A percentile compares a stretch with the other conserved stretches of the same genome.
Conservation (phyloP, 2,888 invertebrate species). For the Calameuta idolon region DNA sequence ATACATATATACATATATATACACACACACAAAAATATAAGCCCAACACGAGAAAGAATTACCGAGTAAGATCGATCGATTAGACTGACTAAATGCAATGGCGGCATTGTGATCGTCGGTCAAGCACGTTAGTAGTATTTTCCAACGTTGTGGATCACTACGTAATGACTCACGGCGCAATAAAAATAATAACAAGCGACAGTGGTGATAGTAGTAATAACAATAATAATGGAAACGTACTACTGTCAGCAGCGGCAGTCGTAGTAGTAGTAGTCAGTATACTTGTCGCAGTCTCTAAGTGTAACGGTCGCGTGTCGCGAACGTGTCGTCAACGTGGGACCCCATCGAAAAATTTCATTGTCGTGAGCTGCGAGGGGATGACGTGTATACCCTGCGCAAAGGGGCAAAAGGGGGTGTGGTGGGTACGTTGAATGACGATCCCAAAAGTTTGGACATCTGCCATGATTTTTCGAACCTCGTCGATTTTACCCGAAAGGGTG, state of each 20-base stretch:
- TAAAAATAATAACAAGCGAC: background rate
- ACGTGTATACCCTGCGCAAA: background rate
- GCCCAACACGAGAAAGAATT: background rate
- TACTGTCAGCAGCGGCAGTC: background rate
- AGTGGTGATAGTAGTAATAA: background rate
- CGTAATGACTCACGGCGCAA: background rate
- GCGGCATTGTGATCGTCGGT: background rate
- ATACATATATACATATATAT: no score
- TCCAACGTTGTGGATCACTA: background rate
- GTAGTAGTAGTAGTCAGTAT: background rate
- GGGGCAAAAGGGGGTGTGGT: background rate
- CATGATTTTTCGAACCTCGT: background rate
- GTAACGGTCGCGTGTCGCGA: slow-evolving; percentile 8
- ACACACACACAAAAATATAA: background rate
- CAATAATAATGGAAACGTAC: background rate
- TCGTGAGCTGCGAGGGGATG: background rate
- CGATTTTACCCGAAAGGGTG: background rate
- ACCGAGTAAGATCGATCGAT: background rate
- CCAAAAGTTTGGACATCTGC: background rate
- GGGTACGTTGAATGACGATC: background rate
- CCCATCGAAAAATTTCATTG: background rate
- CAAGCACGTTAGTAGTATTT: background rate
- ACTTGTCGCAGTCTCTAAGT: background rate
- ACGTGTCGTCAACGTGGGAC: background rate
- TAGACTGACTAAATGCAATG: background rate